These are phyloP conservation scores for Phymastichus coffea DNA, from an alignment of 1,140 invertebrate genomes.

Conservation along the genomic window DNA sequence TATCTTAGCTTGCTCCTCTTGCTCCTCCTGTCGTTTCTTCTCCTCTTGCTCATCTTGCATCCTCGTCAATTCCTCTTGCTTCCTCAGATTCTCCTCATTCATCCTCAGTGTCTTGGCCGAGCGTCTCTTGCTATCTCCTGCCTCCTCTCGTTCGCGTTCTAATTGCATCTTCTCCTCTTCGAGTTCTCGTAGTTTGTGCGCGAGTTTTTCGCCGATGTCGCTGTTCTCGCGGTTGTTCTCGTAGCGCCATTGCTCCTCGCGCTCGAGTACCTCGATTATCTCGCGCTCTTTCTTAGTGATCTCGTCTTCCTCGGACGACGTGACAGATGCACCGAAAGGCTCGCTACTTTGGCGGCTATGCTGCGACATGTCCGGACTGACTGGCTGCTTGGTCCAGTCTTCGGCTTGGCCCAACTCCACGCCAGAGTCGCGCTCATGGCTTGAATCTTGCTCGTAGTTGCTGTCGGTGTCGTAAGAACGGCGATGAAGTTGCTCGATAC, in stretches of 20 bases:
- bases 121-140: slow-evolving; percentile 42
- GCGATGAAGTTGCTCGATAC: slow-evolving; percentile 70
- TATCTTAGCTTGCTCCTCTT: slow-evolving; percentile 39
- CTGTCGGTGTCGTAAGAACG: slow-evolving; percentile 59
- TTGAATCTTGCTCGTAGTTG: slow-evolving; percentile 56
- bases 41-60: slow-evolving; percentile 38
- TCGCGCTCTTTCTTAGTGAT: slow-evolving; percentile 70
- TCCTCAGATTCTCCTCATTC: slow-evolving; percentile 49
- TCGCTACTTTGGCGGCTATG: slow-evolving; percentile 79
- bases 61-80: slow-evolving; percentile 42
- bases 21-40: slow-evolving; percentile 34
- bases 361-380: slow-evolving; percentile 64
- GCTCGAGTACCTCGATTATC: slow-evolving; percentile 70
- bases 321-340: slow-evolving; percentile 63
- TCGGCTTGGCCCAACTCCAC: slow-evolving; percentile 67
- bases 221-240: slow-evolving; percentile 48
- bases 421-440: slow-evolving; percentile 68
- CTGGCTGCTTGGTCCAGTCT: slow-evolving; percentile 61
- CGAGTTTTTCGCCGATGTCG: slow-evolving; percentile 57
- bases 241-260: slow-evolving; percentile 64
- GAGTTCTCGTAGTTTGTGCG: slow-evolving; percentile 57
- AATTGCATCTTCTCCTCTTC: slow-evolving; percentile 59
- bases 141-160: slow-evolving; percentile 50
- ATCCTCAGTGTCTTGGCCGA: slow-evolving; percentile 41
- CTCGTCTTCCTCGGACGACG: slow-evolving; percentile 72